Evolutionary conservation across 2,113 vertebrate genomes (phyloP).

Genomic region (Suncus etruscus): DNA sequence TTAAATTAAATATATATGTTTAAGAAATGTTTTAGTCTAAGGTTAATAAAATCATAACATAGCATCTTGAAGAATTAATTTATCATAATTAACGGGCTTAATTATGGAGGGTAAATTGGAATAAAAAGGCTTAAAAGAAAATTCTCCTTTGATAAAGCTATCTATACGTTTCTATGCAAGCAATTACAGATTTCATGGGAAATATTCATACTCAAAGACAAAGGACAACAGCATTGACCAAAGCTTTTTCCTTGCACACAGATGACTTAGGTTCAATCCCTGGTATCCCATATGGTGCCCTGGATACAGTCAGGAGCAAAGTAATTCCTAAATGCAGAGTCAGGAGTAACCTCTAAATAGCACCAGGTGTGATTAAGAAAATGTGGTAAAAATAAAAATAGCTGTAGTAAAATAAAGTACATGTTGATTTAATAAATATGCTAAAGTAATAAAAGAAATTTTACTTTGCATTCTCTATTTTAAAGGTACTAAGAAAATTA

Average conservation of each 20-base stretch:
- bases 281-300: too few species aligned
- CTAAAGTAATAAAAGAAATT: neutral
- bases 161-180: neutral
- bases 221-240: neutral
- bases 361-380: too few species aligned
- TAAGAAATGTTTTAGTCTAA: slow-evolving; percentile 19
- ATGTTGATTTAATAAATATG: neutral
- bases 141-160: neutral
- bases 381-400: too few species aligned
- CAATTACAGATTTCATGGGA: slow-evolving; percentile 6
- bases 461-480: neutral
- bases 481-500: neutral
- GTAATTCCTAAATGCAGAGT: too few species aligned
- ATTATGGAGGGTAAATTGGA: neutral
- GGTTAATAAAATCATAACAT: neutral
- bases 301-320: too few species aligned
- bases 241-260: too few species aligned
- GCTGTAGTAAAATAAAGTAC: neutral
- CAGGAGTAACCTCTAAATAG: too few species aligned
- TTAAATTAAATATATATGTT: neutral
- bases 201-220: neutral
- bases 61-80: neutral
- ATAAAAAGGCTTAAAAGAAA: neutral
- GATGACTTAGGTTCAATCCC: too few species aligned
- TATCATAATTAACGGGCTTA: neutral